Conservation (phyloP, 1,140 invertebrate genomes). For the Galleria mellonella region DNA sequence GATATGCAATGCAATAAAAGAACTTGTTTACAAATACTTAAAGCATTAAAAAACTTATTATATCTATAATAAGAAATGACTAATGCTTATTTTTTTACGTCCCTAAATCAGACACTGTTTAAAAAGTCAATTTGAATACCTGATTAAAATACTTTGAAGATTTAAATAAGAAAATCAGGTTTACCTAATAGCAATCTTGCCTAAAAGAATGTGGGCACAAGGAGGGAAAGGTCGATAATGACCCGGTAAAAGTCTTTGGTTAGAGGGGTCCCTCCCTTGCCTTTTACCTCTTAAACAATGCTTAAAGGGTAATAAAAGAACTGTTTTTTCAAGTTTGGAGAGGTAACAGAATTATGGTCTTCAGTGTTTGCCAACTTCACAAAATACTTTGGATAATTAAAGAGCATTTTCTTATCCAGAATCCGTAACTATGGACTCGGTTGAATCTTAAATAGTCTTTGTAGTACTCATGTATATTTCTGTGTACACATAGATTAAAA, state of each 20-base stretch:
- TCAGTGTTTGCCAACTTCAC: constrained; percentile 21
- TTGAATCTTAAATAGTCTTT: no score
- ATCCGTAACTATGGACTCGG: no score
- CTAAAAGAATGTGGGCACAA: constrained; percentile 28
- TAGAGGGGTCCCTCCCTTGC: constrained; percentile 38
- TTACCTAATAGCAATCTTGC: constrained; percentile 13
- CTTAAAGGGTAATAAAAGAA: constrained; percentile 63
- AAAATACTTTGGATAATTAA: constrained; percentile 48
- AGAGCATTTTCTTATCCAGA: constrained; percentile 16
- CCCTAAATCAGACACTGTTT: no score
- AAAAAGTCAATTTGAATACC: no score
- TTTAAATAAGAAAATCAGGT: constrained; percentile 8
- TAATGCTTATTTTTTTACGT: no score
- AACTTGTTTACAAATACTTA: no score
- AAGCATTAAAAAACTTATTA: no score
- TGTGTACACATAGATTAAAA: no score
- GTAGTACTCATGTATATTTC: no score
- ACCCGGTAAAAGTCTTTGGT: constrained; percentile 44
- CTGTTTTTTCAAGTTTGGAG: constrained; percentile 39
- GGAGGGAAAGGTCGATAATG: constrained; percentile 53
- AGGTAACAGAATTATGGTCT: constrained; percentile 24
- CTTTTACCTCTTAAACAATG: constrained; percentile 61
- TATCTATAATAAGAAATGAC: no score
- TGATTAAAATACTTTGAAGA: background rate
- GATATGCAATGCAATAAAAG: no score